phyloP scores from a whole-genome alignment of 2,888 invertebrate genomes.

The Steinernema hermaphroditum region DNA sequence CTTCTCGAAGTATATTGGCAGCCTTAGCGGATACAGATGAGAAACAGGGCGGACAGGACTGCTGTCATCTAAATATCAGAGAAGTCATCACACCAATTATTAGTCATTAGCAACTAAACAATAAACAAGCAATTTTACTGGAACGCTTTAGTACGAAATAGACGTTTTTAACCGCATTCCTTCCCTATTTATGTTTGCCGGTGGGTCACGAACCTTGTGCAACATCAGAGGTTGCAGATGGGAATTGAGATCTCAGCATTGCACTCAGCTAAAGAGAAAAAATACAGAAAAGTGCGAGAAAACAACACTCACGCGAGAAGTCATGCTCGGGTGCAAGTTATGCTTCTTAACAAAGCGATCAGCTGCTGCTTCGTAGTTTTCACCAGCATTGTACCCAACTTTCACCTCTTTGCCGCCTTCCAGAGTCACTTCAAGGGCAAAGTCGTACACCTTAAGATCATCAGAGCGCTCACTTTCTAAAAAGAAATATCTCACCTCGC shows the following conservation, averaged over 20 bases:
- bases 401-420: slow-evolving; percentile 86
- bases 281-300: too few relatives aligned
- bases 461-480: background rate
- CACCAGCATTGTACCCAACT: slow-evolving; percentile 83
- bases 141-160: too few relatives aligned
- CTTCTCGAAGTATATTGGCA: slow-evolving; percentile 50
- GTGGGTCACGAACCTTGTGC: too few relatives aligned
- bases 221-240: background rate
- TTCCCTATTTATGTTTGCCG: too few relatives aligned
- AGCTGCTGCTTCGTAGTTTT: slow-evolving; percentile 90
- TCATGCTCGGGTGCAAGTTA: too few relatives aligned
- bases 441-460: slow-evolving; percentile 79
- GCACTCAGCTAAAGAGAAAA: slow-evolving; percentile 49
- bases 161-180: too few relatives aligned
- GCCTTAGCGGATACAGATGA: slow-evolving; percentile 48
- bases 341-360: slow-evolving; percentile 74
- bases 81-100: too few relatives aligned
- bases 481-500: background rate
- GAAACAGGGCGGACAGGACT: slow-evolving; percentile 3
- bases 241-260: slow-evolving; percentile 35
- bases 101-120: too few relatives aligned
- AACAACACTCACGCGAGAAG: too few relatives aligned
- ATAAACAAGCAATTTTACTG: too few relatives aligned
- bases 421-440: slow-evolving; percentile 91
- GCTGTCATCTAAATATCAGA: slow-evolving; percentile 5